A percentile compares a stretch with the other conserved stretches of the same genome.
Evolutionary conservation across 2,797 vertebrate species (phyloP).

Genomic region (Momotus momota): DNA sequence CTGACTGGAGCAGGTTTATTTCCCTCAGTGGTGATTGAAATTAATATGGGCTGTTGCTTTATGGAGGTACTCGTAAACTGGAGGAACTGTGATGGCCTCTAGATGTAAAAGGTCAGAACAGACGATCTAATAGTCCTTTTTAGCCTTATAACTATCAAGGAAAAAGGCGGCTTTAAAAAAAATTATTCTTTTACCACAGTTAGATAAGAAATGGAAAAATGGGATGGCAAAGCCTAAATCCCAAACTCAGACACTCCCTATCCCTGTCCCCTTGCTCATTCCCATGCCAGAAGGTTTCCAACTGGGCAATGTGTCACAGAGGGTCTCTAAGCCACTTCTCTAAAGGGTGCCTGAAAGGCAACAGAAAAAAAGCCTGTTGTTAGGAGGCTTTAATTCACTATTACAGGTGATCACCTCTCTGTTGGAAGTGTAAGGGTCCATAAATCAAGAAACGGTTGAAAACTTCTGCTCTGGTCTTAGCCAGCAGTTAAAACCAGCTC

Average conservation of each 20-base stretch:
- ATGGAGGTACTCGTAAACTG: slow-evolving; percentile 42
- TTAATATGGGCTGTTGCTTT: slow-evolving; percentile 55
- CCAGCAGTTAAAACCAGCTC: neutral
- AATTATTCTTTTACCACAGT: neutral
- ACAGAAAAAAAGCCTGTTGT: neutral
- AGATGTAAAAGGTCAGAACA: slow-evolving; percentile 53
- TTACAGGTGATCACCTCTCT: neutral
- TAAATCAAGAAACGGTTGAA: slow-evolving; percentile 36
- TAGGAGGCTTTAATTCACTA: slow-evolving; percentile 36
- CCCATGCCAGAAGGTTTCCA: neutral
- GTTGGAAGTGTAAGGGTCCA: neutral
- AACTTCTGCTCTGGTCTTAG: slow-evolving; percentile 9
- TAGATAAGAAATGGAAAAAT: neutral
- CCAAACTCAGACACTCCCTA: neutral
- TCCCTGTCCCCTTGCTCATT: neutral
- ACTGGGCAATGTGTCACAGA: neutral
- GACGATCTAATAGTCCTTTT: slow-evolving; percentile 35
- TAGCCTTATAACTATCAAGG: slow-evolving; percentile 36
- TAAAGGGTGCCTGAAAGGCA: neutral
- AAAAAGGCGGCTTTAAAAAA: slow-evolving; percentile 42
- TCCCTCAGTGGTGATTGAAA: slow-evolving; percentile 49
- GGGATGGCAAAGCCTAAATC: neutral
- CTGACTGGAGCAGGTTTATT: slow-evolving; percentile 35
- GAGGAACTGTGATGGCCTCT: slow-evolving; percentile 46
- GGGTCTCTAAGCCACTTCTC: neutral